phyloP scores from a whole-genome alignment of 2,113 vertebrate genomes.

The Platycercus adscitus region DNA sequence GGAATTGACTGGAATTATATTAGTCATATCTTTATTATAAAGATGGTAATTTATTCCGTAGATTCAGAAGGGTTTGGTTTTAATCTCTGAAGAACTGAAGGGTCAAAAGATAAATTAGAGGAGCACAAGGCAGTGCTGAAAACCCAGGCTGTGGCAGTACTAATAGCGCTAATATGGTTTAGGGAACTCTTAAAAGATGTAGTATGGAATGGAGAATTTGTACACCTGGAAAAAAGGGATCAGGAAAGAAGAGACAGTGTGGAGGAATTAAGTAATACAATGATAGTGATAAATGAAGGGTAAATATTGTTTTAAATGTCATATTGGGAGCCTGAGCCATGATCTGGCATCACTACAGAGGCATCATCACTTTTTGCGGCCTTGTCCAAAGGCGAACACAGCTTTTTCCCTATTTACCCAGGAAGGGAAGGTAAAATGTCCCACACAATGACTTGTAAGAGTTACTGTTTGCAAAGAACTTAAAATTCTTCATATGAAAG shows the following conservation, averaged over 20 bases:
- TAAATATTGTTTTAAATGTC: neutral
- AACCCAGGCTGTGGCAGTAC: neutral
- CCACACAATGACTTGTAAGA: neutral
- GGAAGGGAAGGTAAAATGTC: neutral
- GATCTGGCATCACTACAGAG: neutral
- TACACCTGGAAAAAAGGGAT: neutral
- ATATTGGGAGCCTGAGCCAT: neutral
- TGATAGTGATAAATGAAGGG: neutral
- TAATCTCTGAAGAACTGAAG: neutral
- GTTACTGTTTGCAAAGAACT: neutral
- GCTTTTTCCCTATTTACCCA: neutral
- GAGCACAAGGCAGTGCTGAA: neutral
- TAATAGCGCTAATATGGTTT: neutral
- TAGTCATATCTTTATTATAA: conserved; percentile 14
- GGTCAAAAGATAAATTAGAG: neutral
- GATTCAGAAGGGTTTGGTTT: conserved; percentile 24
- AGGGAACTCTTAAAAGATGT: neutral
- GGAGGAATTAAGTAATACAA: neutral
- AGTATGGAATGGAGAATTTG: neutral
- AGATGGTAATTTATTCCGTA: conserved; percentile 6
- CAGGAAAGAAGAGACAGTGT: neutral
- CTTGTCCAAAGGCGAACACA: neutral
- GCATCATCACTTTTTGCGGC: neutral
- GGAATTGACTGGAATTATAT: conserved; percentile 17
- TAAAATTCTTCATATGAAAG: neutral